Evolutionary conservation across 2,113 vertebrate genomes (phyloP).

Genomic region (Platysternon megacephalum): DNA sequence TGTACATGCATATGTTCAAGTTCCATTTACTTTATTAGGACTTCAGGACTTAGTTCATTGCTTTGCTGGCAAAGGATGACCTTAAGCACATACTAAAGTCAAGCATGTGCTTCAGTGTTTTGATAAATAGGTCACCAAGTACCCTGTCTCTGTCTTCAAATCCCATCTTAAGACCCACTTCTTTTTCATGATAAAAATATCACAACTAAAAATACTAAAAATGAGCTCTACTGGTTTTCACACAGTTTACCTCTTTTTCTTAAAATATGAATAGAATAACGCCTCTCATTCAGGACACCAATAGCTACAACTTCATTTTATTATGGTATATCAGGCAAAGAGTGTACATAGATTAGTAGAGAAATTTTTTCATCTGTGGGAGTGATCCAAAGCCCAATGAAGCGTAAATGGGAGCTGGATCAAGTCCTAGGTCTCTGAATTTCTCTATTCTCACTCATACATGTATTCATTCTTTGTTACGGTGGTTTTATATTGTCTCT

Average conservation of each 20-base stretch:
- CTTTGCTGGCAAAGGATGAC: neutral
- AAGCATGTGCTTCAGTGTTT: neutral
- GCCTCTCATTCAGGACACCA: no score
- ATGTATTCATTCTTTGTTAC: no score
- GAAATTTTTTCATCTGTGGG: no score
- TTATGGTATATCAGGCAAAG: no score
- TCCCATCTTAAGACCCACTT: neutral
- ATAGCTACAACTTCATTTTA: no score
- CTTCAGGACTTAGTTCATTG: neutral
- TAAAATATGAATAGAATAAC: no score
- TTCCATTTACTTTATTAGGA: neutral
- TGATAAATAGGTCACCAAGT: neutral
- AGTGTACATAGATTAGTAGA: no score
- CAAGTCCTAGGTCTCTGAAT: no score
- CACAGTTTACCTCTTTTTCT: neutral
- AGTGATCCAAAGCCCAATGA: no score
- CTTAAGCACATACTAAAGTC: neutral
- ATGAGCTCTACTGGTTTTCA: neutral
- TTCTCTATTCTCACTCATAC: no score
- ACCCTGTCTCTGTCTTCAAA: neutral
- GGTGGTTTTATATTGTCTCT: no score
- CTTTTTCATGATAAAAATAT: neutral
- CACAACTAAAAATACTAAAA: neutral
- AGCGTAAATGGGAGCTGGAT: no score
- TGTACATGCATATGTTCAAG: neutral